These are phyloP conservation scores for Andrena chrysosceles DNA, from an alignment of 2,888 invertebrate genomes.

Conservation along the genomic window DNA sequence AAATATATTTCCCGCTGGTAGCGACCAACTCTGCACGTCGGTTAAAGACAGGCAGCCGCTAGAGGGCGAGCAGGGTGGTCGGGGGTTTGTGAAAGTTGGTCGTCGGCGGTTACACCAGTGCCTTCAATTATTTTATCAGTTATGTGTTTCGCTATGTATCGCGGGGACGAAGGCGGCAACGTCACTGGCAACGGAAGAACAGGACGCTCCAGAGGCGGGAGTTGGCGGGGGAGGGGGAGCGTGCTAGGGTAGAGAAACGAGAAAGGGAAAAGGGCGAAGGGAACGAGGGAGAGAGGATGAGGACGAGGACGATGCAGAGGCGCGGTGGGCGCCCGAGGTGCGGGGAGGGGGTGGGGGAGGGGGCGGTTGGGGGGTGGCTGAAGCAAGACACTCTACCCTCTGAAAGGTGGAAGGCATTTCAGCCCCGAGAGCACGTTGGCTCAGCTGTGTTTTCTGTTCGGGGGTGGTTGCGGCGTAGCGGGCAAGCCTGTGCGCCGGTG, in stretches of 20 bases:
- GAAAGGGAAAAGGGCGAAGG: slow-evolving; percentile 44
- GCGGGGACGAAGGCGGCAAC: slow-evolving; percentile 38
- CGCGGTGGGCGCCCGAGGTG: slow-evolving; percentile 47
- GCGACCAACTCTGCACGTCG: neutral
- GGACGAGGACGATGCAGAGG: slow-evolving; percentile 54
- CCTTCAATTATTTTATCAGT: slow-evolving; percentile 73
- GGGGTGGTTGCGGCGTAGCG: slow-evolving; percentile 77
- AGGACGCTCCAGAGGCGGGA: slow-evolving; percentile 23
- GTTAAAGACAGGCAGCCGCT: slow-evolving; percentile 5
- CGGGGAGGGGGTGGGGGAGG: too few species aligned
- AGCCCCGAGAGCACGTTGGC: slow-evolving; percentile 81
- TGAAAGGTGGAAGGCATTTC: slow-evolving; percentile 82
- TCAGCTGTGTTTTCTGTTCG: slow-evolving; percentile 84
- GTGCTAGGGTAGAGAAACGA: slow-evolving; percentile 51
- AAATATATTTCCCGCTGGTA: slow-evolving; percentile 24
- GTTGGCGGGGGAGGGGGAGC: slow-evolving; percentile 38
- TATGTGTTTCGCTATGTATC: slow-evolving; percentile 66
- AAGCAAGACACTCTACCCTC: slow-evolving; percentile 74
- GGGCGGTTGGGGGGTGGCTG: slow-evolving; percentile 38
- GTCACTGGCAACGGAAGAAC: slow-evolving; percentile 29
- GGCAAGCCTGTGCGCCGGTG: slow-evolving; percentile 63
- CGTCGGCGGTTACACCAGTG: slow-evolving; percentile 33
- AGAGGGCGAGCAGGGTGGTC: neutral
- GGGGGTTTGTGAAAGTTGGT: slow-evolving; percentile 24
- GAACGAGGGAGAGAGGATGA: slow-evolving; percentile 47